phyloP scores from a whole-genome alignment of 2,797 vertebrate species.

The Sardinella longiceps region DNA sequence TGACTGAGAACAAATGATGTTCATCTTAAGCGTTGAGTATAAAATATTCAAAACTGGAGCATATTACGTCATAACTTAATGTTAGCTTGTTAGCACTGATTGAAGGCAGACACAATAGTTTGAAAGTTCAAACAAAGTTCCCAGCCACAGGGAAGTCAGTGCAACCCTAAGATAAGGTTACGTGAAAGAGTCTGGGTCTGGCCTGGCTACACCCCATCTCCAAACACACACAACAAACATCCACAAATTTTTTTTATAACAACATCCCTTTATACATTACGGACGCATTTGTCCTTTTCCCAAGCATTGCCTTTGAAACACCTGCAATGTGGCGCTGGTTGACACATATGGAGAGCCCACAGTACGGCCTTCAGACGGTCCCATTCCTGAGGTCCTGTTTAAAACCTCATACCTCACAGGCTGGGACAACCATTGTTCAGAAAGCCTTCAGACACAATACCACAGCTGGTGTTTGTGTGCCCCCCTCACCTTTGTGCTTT shows the following conservation, averaged over 20 bases:
- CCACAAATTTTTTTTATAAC: neutral
- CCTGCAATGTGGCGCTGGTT: neutral
- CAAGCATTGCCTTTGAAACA: neutral
- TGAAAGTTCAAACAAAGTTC: too few relatives aligned
- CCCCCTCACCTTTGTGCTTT: neutral
- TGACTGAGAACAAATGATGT: too few relatives aligned
- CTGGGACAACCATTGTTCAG: conserved; percentile 36
- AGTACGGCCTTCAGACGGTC: neutral
- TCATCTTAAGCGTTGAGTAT: too few relatives aligned
- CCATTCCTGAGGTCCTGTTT: neutral
- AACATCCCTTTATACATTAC: neutral
- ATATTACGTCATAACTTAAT: too few relatives aligned
- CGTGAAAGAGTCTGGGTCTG: too few relatives aligned
- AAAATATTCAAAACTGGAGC: too few relatives aligned
- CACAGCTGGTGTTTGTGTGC: conserved; percentile 48
- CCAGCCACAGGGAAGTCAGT: too few relatives aligned
- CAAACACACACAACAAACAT: neutral
- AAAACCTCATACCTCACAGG: neutral
- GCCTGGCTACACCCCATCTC: too few relatives aligned
- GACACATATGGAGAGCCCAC: neutral
- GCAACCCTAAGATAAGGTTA: too few relatives aligned
- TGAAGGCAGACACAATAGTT: too few relatives aligned
- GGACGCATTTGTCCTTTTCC: neutral
- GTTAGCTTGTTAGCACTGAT: too few relatives aligned
- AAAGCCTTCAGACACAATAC: conserved; percentile 39